Evolutionary conservation across 2,797 vertebrate species (phyloP).

Genomic region (Calcarius lapponicus): DNA sequence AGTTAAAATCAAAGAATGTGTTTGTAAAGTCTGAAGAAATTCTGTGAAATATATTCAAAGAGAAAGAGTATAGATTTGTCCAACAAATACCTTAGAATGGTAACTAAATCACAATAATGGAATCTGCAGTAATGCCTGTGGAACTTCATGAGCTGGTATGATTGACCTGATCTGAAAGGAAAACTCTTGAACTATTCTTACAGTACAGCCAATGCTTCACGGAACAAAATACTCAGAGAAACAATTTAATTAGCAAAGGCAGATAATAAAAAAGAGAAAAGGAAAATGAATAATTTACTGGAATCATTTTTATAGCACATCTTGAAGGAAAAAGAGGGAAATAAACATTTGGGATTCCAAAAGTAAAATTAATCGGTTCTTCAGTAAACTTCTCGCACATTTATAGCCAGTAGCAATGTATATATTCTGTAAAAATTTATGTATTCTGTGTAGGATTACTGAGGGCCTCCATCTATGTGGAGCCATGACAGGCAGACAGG

Average conservation of each 20-base stretch:
- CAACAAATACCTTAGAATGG: not conserved
- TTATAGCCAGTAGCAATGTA: not conserved
- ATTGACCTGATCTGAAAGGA: not conserved
- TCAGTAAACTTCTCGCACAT: not conserved
- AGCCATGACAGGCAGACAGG: slow-evolving; percentile 3
- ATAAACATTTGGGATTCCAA: not conserved
- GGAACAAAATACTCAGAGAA: not conserved
- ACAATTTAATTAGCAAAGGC: not conserved
- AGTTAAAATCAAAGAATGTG: not conserved
- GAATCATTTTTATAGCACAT: not conserved
- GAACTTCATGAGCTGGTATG: not conserved
- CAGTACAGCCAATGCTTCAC: not conserved
- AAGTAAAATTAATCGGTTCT: not conserved
- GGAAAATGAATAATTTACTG: not conserved
- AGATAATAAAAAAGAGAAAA: not conserved
- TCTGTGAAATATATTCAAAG: not conserved
- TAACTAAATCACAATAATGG: not conserved
- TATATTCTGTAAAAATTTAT: not conserved
- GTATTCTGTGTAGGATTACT: not conserved
- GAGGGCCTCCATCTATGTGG: not conserved
- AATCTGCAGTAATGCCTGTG: not conserved
- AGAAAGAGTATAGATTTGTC: not conserved
- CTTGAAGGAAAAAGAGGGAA: not conserved
- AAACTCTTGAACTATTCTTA: not conserved
- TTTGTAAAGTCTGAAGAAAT: not conserved